phyloP scores from a whole-genome alignment of 2,797 vertebrate species.

The Melanitta fusca region DNA sequence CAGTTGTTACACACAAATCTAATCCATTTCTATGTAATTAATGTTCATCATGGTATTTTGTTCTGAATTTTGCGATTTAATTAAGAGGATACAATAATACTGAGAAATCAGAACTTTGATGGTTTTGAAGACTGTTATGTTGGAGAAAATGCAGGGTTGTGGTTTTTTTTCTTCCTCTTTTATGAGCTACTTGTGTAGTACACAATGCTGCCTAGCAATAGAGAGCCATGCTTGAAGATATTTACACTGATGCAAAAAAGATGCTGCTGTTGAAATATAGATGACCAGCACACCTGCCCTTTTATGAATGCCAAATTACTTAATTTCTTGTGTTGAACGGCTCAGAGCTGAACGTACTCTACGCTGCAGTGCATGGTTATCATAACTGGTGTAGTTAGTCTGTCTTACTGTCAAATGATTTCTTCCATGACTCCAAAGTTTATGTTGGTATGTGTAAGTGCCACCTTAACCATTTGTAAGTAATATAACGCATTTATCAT shows the following conservation, averaged over 20 bases:
- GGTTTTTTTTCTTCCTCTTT: background rate
- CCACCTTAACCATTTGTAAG: slow-evolving; percentile 39
- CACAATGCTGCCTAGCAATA: background rate
- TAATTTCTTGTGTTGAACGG: background rate
- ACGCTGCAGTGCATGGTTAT: background rate
- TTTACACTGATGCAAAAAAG: background rate
- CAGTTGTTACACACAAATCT: slow-evolving; percentile 50
- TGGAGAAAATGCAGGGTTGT: background rate
- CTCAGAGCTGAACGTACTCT: background rate
- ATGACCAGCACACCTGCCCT: background rate
- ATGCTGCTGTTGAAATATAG: background rate
- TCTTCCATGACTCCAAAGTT: slow-evolving; percentile 11
- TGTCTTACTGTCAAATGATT: background rate
- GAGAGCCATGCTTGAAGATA: background rate
- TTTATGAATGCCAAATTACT: background rate
- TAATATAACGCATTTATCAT: slow-evolving; percentile 20
- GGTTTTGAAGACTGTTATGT: background rate
- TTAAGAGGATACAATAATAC: background rate
- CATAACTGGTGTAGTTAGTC: background rate
- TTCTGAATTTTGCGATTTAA: background rate
- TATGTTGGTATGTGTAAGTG: slow-evolving; percentile 4
- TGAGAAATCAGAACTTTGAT: background rate
- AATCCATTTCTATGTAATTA: background rate
- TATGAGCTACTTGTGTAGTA: background rate
- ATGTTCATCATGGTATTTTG: background rate